Evolutionary conservation across 1,140 invertebrate genomes (phyloP).

Genomic region (Euglossa dilemma): DNA sequence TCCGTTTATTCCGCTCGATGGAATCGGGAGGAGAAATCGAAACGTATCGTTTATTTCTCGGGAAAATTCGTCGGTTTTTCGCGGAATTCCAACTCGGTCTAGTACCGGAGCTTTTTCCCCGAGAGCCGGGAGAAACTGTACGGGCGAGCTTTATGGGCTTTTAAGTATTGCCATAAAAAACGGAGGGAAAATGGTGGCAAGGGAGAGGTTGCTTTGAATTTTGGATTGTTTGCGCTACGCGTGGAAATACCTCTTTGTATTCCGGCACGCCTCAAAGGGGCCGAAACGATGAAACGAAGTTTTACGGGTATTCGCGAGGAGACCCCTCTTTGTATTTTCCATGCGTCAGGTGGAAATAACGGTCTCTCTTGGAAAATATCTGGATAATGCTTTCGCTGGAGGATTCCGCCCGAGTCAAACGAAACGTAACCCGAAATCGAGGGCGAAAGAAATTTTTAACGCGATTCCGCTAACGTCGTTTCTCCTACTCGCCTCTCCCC

Average conservation of each 20-base stretch:
- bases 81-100: not conserved
- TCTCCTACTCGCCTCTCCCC: too few species aligned
- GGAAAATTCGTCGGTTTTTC: not conserved
- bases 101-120: not conserved
- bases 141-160: not conserved
- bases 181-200: not conserved
- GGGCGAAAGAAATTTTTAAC: not conserved
- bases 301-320: not conserved
- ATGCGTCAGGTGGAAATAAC: conserved; percentile 1
- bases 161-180: conserved; percentile 5
- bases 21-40: not conserved
- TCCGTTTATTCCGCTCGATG: too few species aligned
- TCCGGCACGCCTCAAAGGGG: not conserved
- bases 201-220: not conserved
- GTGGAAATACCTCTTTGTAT: conserved; percentile 24
- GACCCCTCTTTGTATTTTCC: not conserved
- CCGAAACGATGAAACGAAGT: conserved; percentile 11
- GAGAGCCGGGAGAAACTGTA: not conserved
- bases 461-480: not conserved
- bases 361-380: not conserved
- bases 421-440: not conserved
- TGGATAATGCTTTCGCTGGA: not conserved
- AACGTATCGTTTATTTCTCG: not conserved
- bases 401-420: not conserved
- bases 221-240: conserved; percentile 3